Conservation (phyloP, 1,140 invertebrate genomes). For the Brachionus manjavacas region DNA sequence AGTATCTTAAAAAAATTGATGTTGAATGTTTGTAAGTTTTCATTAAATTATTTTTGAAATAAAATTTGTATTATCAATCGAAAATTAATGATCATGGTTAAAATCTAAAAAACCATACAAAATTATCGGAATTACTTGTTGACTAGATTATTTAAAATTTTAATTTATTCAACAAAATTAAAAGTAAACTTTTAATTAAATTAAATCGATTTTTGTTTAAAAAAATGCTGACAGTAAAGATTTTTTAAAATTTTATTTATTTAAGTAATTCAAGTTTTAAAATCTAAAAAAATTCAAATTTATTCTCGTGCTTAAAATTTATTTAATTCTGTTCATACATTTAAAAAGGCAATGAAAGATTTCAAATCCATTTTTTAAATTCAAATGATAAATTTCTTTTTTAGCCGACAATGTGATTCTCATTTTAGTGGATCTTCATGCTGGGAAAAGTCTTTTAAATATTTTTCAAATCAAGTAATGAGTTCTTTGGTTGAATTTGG, state of each 20-base stretch:
- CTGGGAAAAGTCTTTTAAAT: conserved; percentile 30
- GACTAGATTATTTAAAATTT: no score
- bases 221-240: no score
- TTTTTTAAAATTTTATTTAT: no score
- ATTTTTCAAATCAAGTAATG: not conserved
- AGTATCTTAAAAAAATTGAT: conserved; percentile 8
- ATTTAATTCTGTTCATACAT: not conserved
- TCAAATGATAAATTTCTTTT: not conserved
- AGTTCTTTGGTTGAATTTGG: conserved; percentile 13
- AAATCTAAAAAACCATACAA: no score
- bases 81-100: not conserved
- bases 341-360: no score
- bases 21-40: not conserved
- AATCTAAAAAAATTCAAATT: no score
- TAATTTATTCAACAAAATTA: not conserved
- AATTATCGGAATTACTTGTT: no score
- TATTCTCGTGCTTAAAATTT: not conserved
- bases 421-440: conserved; percentile 10
- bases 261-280: no score
- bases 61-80: no score
- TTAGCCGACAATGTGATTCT: conserved; percentile 37
- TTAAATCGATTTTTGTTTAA: no score
- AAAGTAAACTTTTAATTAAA: no score
- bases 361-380: not conserved
- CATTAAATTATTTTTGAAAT: not conserved